Evolutionary conservation across 2,113 vertebrate species (phyloP), one percentile per base, ranked within the genome.

Genomic region (Glareola pratincola): DNA sequence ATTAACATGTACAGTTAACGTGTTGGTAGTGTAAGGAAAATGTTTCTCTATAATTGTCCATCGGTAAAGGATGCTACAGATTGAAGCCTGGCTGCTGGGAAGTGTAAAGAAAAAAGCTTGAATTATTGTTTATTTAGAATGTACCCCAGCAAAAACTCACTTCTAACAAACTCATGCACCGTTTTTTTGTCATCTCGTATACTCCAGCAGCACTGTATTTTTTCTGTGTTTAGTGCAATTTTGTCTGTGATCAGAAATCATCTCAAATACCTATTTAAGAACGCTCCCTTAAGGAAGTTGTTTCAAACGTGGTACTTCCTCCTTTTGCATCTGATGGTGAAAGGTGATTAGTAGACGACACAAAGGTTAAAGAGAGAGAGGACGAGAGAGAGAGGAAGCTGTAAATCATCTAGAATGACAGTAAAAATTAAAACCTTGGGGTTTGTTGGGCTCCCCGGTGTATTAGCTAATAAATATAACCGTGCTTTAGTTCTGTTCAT

Each of bases 351-450:
- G 72, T 34, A 77, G 59, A 23, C 0, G 2, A 85, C 72, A 62
- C 12, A n/a, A 62, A 92, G 72, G 81, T 91, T 71, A 67, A 78
- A 66, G 62, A 87, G 81, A 29, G 51, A 76, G 45, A 69, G 48
- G 41, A 22, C 45, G 22, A 41, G 50, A n/a, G 23, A 34, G 59
- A 47, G 51, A 60, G 80, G 68, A 84, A 96, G 77, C 85, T 93
- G 78, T 94, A 90, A 88, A 48, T 96, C 87, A 90, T 90, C 43
- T 67, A 36, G 85, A 96, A 91, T 97, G 96, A 94, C 39, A 83
- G 76, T 95, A 88, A 96, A 96, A 98, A 97, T 97, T 85, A 97
- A 97, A 96, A 97, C 80, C 87, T 86, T 48, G 62, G 66, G 32
- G 53, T 94, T 94, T 96, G 50, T 51, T 60, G 85, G 30, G 30